Conservation (phyloP, 23 tunicate species). For the Oikopleura dioica region DNA sequence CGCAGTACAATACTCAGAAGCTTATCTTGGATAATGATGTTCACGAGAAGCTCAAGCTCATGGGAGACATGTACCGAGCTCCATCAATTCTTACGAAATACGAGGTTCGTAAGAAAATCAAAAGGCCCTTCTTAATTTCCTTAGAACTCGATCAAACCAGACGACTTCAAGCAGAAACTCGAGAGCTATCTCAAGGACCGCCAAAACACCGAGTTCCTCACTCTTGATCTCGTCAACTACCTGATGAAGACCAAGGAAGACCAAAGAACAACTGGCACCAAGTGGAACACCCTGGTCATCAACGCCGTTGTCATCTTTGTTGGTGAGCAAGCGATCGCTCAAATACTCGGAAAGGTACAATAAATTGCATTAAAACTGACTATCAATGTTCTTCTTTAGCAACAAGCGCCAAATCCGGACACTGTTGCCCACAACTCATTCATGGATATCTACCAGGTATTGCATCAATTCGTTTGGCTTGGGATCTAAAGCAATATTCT, state of each 20-base stretch:
- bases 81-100: neutral
- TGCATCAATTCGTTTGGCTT: too few species aligned
- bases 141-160: conserved; percentile 15
- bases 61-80: neutral
- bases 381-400: too few species aligned
- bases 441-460: conserved; percentile 66
- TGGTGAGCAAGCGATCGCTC: conserved; percentile 72
- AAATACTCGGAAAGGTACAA: conserved; percentile 47
- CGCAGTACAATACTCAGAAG: neutral
- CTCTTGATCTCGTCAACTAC: conserved; percentile 1
- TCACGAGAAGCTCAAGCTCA: neutral
- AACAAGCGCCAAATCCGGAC: conserved; percentile 46
- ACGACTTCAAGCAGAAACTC: conserved; percentile 33
- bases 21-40: neutral
- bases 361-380: too few species aligned
- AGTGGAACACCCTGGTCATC: conserved; percentile 70
- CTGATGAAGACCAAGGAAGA: neutral
- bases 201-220: conserved; percentile 50
- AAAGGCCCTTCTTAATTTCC: neutral
- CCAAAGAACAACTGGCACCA: conserved; percentile 24
- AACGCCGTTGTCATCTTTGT: conserved; percentile 82
- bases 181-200: conserved; percentile 68
- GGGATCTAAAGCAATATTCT: too few species aligned
- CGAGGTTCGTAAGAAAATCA: neutral
- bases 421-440: conserved; percentile 69